phyloP scores from a whole-genome alignment of 2,797 vertebrate genomes.

The Pseudochirops corinnae region DNA sequence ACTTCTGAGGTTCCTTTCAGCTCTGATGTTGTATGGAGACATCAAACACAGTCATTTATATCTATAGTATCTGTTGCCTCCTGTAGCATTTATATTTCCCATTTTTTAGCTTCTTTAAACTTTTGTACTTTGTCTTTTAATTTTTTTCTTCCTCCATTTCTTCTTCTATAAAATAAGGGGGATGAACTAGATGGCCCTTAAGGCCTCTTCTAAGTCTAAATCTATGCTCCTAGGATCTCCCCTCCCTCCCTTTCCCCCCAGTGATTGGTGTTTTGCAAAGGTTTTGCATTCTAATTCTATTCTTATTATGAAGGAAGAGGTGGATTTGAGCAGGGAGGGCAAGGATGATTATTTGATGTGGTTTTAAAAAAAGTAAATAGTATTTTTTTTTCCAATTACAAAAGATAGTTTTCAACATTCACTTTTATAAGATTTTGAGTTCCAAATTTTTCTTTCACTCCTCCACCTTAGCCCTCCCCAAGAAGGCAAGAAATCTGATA shows the following conservation, averaged over 20 bases:
- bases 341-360: neutral
- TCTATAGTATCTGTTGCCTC: neutral
- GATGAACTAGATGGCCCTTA: neutral
- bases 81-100: neutral
- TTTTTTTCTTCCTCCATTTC: neutral
- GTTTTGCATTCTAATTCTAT: constrained; percentile 41
- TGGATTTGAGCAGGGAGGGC: neutral
- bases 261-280: neutral
- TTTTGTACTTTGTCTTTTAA: neutral
- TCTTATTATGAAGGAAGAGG: neutral
- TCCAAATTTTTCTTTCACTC: neutral
- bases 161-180: neutral
- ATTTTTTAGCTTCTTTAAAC: constrained; percentile 7
- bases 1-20: neutral
- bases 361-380: too few relatives aligned
- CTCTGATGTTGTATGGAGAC: neutral
- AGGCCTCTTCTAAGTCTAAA: neutral
- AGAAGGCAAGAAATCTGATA: neutral
- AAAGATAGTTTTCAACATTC: neutral
- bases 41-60: neutral
- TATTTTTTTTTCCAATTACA: neutral
- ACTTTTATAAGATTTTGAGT: neutral
- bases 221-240: neutral
- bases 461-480: accelerated
- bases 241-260: neutral